These are phyloP conservation scores for Telmatherina bonti DNA, from an alignment of 2,797 vertebrate species.

Conservation along the genomic window DNA sequence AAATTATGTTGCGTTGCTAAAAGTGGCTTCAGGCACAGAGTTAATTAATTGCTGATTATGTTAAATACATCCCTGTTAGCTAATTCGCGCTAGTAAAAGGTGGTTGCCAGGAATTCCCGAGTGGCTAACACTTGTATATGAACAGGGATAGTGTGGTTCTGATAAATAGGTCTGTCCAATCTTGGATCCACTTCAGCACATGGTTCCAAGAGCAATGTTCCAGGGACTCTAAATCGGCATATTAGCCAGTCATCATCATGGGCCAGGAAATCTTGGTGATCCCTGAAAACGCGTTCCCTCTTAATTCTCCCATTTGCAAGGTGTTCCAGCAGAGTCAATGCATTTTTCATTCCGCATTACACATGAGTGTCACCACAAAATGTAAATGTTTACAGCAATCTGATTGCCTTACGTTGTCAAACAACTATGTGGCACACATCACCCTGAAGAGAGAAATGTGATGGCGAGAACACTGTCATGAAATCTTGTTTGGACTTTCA, in stretches of 20 bases:
- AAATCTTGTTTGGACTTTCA: not conserved
- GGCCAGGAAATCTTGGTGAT: not conserved
- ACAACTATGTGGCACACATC: constrained; percentile 3
- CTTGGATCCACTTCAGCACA: no score
- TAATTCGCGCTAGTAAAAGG: not conserved
- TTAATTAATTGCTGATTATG: not conserved
- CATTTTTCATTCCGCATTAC: not conserved
- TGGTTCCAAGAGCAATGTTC: not conserved
- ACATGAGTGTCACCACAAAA: not conserved
- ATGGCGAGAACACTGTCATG: not conserved
- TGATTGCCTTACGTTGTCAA: constrained; percentile 3
- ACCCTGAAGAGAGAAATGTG: not conserved
- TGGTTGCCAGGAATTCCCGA: not conserved
- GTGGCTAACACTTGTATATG: no score
- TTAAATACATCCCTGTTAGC: not conserved
- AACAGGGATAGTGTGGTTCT: no score
- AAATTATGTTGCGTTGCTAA: not conserved
- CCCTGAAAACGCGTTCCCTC: not conserved
- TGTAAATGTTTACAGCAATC: not conserved
- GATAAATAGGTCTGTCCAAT: no score
- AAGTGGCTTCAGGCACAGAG: not conserved
- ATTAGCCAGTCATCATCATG: not conserved
- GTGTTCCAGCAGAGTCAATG: not conserved
- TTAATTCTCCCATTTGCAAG: not conserved
- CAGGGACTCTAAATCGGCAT: not conserved